Percentiles rank a stretch among this genome's conserved stretches.
Evolutionary conservation across 2,113 vertebrate species (phyloP).

Genomic region (Agapornis roseicollis): DNA sequence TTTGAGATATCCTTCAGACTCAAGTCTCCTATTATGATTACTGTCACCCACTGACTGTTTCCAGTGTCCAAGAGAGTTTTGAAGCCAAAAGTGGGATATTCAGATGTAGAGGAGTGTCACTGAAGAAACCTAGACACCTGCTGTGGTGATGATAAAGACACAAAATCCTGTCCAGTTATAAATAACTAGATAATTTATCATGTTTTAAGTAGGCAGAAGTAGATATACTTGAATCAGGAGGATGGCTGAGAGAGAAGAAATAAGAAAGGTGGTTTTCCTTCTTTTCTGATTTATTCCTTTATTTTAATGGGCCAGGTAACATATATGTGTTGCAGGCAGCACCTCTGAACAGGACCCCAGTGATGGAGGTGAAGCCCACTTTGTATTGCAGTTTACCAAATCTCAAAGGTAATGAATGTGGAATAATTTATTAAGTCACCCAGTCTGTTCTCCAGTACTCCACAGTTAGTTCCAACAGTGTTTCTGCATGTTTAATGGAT

Average conservation of each 20-base stretch:
- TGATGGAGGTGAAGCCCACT: neutral
- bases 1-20: neutral
- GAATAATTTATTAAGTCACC: neutral
- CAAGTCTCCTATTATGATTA: neutral
- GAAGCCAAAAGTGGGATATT: neutral
- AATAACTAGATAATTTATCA: neutral
- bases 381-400: rapidly evolving
- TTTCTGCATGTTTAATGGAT: slow-evolving; percentile 21
- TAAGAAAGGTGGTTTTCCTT: neutral
- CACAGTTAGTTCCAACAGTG: neutral
- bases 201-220: neutral
- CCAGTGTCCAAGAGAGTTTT: neutral
- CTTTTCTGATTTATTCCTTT: neutral
- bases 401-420: neutral
- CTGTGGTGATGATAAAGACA: neutral
- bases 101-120: neutral
- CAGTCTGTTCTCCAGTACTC: neutral
- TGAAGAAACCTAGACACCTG: neutral
- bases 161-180: neutral
- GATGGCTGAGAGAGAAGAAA: neutral
- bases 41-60: neutral
- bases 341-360: neutral
- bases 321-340: rapidly evolving
- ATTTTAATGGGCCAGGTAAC: neutral
- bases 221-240: neutral